These are phyloP conservation scores for Sepioteuthis lessoniana DNA, from an alignment of 2,888 invertebrate species.

Conservation along the genomic window DNA sequence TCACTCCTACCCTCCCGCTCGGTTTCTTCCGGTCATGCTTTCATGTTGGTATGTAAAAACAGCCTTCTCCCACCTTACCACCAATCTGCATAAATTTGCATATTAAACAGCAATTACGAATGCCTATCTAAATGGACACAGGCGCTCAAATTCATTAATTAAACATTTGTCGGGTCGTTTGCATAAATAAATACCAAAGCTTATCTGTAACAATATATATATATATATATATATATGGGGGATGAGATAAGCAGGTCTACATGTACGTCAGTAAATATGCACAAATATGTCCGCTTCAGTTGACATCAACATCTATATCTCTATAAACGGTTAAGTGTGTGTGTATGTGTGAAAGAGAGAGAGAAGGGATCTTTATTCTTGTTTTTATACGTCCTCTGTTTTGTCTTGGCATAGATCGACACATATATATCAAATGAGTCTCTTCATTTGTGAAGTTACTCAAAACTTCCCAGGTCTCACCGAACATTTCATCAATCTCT, in stretches of 20 bases:
- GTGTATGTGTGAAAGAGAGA: too few relatives aligned
- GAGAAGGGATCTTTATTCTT: too few relatives aligned
- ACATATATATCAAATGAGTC: too few relatives aligned
- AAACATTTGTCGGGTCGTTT: not conserved
- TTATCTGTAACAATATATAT: not conserved
- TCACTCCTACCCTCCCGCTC: not conserved
- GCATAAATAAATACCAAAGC: not conserved
- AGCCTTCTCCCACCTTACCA: not conserved
- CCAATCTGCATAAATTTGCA: not conserved
- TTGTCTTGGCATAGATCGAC: too few relatives aligned
- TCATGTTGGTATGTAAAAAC: not conserved
- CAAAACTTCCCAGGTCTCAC: too few relatives aligned
- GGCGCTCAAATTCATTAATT: constrained; percentile 9
- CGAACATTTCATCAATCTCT: too few relatives aligned
- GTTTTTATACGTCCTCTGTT: too few relatives aligned
- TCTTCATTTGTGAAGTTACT: too few relatives aligned
- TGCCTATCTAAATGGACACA: not conserved
- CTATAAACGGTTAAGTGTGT: not conserved
- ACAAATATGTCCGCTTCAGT: not conserved
- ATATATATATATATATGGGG: too few relatives aligned
- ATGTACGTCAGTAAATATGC: not conserved
- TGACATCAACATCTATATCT: too few relatives aligned
- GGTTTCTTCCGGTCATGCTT: not conserved
- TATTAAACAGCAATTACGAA: constrained; percentile 2
- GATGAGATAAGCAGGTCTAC: not conserved